These are phyloP conservation scores for Phylloscopus collybita DNA, from an alignment of 2,797 vertebrate genomes.

Conservation along the genomic window DNA sequence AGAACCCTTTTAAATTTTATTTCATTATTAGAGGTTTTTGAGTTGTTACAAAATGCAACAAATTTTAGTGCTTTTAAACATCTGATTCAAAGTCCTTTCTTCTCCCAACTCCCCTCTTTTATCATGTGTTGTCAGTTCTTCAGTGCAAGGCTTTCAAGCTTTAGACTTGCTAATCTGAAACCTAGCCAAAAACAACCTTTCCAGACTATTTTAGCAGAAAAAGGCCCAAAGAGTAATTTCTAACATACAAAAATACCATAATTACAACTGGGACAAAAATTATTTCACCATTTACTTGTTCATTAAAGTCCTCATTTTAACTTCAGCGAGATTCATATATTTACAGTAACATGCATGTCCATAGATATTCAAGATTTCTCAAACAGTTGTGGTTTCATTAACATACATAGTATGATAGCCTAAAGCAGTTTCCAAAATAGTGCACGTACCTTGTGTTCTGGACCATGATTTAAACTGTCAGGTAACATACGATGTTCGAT, in stretches of 20 bases:
- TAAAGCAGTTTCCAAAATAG: not conserved
- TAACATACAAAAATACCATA: not conserved
- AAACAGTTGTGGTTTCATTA: not conserved
- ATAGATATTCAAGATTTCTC: not conserved
- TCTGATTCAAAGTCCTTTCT: not conserved
- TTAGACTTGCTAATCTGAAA: not conserved
- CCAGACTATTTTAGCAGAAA: not conserved
- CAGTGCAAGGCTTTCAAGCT: not conserved
- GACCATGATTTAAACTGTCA: not conserved
- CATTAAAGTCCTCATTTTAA: not conserved
- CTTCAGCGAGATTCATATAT: not conserved
- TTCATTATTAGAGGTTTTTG: not conserved
- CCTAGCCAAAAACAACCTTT: not conserved
- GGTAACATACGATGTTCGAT: not conserved
- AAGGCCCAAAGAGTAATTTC: not conserved
- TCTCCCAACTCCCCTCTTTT: not conserved
- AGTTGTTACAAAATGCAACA: not conserved
- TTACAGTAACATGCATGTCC: not conserved
- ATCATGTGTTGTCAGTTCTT: not conserved
- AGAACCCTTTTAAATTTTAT: not conserved
- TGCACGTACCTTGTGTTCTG: not conserved
- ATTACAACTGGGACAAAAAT: not conserved
- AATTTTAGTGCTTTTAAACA: not conserved
- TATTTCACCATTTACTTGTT: not conserved
- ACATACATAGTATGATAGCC: not conserved